Percentiles rank a stretch among this genome's conserved stretches.
These are phyloP conservation scores for Ophonus ardosiacus DNA, from an alignment of 2,888 invertebrate genomes.

Conservation along the genomic window DNA sequence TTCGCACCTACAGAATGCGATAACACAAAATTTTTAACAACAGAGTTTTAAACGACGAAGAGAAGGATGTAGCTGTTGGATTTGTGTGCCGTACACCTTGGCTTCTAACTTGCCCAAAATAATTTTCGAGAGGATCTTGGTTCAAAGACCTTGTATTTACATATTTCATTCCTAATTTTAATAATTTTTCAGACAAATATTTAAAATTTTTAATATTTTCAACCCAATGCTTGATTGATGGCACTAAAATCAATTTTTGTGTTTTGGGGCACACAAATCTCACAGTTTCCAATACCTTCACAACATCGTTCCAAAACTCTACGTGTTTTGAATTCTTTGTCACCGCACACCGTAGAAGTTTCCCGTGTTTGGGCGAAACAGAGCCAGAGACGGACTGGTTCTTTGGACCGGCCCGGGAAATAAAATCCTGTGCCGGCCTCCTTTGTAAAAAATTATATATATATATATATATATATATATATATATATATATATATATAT, in stretches of 20 bases:
- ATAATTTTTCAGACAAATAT: background rate
- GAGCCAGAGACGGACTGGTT: too few relatives aligned
- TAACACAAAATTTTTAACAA: background rate
- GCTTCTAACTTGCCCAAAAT: slow-evolving; percentile 2
- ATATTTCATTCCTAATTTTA: background rate
- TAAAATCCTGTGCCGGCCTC: too few relatives aligned
- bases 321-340: slow-evolving; percentile 1
- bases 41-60: background rate
- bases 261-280: background rate
- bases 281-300: background rate
- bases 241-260: background rate
- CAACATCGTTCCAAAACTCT: slow-evolving; percentile 1
- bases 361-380: background rate
- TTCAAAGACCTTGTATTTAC: background rate
- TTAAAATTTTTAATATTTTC: background rate
- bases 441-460: too few relatives aligned
- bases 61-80: background rate
- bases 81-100: background rate
- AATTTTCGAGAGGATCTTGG: background rate
- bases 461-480: too few relatives aligned
- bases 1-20: too few relatives aligned
- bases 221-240: background rate
- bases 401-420: too few relatives aligned
- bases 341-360: background rate
- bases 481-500: too few relatives aligned